Evolutionary conservation across 2,888 invertebrate species (phyloP), one percentile per base, ranked within the genome.

Genomic region (Sphinx pinastri): DNA sequence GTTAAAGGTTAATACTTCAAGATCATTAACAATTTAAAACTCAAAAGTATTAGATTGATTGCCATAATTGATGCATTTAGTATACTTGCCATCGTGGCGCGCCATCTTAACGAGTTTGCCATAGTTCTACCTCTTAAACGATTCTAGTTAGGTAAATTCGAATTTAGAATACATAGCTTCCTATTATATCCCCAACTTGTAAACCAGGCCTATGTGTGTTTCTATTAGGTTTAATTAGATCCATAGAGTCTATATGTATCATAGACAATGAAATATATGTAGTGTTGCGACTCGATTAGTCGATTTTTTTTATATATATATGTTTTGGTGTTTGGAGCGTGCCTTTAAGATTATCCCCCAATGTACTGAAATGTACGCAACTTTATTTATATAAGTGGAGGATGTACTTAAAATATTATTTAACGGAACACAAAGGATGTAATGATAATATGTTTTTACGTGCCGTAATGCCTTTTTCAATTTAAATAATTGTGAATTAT

Each of bases 71-170:
- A 63, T 63, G 63, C 63, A 63, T 63, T 63, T 63, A 63, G 47
- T 47, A 16, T 49, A 49, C 47, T 49, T 49, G 63, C 63, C 63
- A 55, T 55, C 16, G 55, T 19, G 55, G 55, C 19, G 19, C 19
- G 55, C 55, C 55, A 63, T 63, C 47, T 77, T 75, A 77, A 76
- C 74, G 67, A 72, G 68, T 77, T 75, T 79, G 75, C 78, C 78
- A 80, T 76, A 81, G 79, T 82, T 79, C 83, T 85, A 81, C 79
- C 79, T 81, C 79, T 75, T 73, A 76, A 75, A 71, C 52, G 73
- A 79, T 77, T 73, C 72, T 76, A 70, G 63, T 63, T 73, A 70
- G 71, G 66, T 75, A 77, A 74, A 70, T 73, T 77, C 71, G 59
- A 75, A 79, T 74, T 63, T 63, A 63, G 63, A 38, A 47, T 63